phyloP scores from a whole-genome alignment of 2,888 invertebrate species.

The Stenodema calcarata region DNA sequence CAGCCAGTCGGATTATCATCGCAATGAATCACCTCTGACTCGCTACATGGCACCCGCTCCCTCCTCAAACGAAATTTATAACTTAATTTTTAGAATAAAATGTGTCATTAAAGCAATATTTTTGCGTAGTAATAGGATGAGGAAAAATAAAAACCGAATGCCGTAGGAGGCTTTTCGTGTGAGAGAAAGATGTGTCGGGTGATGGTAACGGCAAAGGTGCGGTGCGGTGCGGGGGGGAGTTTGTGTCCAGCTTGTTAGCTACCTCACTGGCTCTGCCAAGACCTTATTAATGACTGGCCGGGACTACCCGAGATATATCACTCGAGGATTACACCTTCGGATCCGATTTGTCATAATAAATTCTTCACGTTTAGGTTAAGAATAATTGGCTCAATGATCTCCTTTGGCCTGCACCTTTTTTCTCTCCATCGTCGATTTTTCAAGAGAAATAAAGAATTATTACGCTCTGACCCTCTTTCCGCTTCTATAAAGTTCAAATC shows the following conservation, averaged over 20 bases:
- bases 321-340: conserved; percentile 47
- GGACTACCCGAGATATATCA: conserved; percentile 44
- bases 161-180: neutral
- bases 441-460: neutral
- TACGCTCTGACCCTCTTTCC: neutral
- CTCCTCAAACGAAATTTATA: conserved; percentile 25
- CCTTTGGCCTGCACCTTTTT: conserved; percentile 15
- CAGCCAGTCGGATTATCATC: conserved; percentile 11
- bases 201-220: neutral
- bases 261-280: conserved; percentile 14
- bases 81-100: conserved; percentile 39
- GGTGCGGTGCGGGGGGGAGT: neutral
- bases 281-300: conserved; percentile 46
- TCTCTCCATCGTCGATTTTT: neutral
- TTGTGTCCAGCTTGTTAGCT: conserved; percentile 25
- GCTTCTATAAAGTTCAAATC: too few species aligned
- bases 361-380: conserved; percentile 49
- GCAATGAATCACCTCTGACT: conserved; percentile 27
- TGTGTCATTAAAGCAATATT: conserved; percentile 38
- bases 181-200: neutral
- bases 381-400: conserved; percentile 50
- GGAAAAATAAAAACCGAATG: neutral
- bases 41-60: conserved; percentile 18
- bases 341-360: conserved; percentile 51
- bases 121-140: conserved; percentile 38